Base-by-base conservation (phyloP, 2,888 invertebrate genomes). In the Ethmia dodecea region DNA sequence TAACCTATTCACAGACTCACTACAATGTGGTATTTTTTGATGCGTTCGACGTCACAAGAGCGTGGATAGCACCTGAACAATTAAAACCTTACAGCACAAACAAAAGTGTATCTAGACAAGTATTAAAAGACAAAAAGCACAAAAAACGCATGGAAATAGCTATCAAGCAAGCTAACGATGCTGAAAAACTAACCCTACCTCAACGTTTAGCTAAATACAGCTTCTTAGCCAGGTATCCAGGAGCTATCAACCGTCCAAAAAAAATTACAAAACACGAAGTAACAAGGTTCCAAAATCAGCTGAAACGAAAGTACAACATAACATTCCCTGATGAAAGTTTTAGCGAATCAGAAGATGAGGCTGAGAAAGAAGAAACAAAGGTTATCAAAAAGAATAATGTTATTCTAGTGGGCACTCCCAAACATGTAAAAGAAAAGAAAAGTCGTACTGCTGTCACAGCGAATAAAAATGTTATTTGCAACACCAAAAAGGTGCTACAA, bases 1-100 rank as follows among this genome's bases (percentile, higher is more conserved):
- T 22, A 9, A 9, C 8, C n/a, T 22, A 10, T 43, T 83, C 77
- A 10, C 72, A 89, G 89, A 84, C 76, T 0, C 71, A 77, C 42
- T 89, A 89, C 52, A 79, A 88, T 47, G 88, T 89, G 1, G 80
- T 78, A 6, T 89, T 89, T 51, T 88, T 89, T 37, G 84, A 88
- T 40, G 51, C 65, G 0, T 36, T 45, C 10, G 67, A 76, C 6
- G 78, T 73, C 1, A 72, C 83, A 13, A 60, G 84, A 42, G 75
- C 79, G 0, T 89, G 89, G 89, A 45, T 89, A 2, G 32, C 61
- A 13, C 64, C 73, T 1, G 51, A 58, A 2, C 52, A 74, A 11
- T 36, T 89, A 1, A 72, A 70, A 29, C 71, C 86, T 0, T 88
- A 72, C 45, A 34, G 38, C 1, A 16, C 52, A 1, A 58, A 65